Base-by-base conservation (phyloP, 2,113 vertebrate species). In the Pseudopipra pipra region DNA sequence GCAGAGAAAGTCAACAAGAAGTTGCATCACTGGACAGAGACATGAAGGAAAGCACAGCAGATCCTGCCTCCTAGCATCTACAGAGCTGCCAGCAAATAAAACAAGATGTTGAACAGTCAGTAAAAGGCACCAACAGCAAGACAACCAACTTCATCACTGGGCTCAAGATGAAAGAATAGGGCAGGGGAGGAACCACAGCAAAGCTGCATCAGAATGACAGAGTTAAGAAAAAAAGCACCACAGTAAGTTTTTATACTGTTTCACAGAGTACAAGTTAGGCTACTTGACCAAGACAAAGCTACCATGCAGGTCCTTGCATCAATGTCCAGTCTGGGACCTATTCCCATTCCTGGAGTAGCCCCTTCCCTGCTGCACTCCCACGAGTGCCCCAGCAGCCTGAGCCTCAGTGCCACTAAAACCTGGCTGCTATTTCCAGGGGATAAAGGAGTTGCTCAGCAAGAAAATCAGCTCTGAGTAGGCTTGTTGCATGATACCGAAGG, bases 21-120 rank as follows among this genome's bases (percentile, higher is more conserved):
- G 46, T 94, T 93, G 55, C 91, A 86, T 77, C 94, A 90, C 47
- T 39, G 51, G 14, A 46, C 67, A 84, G 67, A 91, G 44, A 75
- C 55, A 25, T 0, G 30, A 76, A 74, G 76, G n/a, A 51, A 85
- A 86, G 65, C 39, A 43, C 51, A 77, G 62, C 72, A 74, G 35
- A 78, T 12, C 35, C 86, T 83, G 88, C 9, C 82, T 95, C 43
- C 4, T 27, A 77, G 35, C 17, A 47, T 14, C 2, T 67, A 43
- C 68, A 81, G 68, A 75, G 73, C 51, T 71, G 56, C 68, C 78
- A 66, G 68, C 0, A 1, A 68, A 12, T 43, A 70, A 5, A 4
- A 49, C 2, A 28, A 71, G 27, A 56, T n/a, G 20, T 20, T 70
- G 33, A 61, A 39, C 16, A 73, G 41, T 20, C 67, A 90, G 37